Evolutionary conservation across 2,797 vertebrate genomes (phyloP).

Genomic region (Alexandromys oeconomus): DNA sequence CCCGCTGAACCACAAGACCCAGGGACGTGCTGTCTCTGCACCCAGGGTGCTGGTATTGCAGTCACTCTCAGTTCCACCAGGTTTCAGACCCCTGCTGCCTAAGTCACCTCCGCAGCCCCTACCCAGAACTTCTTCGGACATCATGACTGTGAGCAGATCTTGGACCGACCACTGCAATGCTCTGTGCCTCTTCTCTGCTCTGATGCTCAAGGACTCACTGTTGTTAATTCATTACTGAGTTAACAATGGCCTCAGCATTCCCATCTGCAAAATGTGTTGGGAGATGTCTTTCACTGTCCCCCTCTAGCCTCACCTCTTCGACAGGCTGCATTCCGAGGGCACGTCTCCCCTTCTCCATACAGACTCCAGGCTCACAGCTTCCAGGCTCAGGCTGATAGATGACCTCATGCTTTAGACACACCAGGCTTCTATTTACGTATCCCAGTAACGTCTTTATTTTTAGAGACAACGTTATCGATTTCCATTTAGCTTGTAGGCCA

Average conservation of each 20-base stretch:
- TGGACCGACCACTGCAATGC: not conserved
- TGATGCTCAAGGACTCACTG: not conserved
- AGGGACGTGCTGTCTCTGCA: not conserved
- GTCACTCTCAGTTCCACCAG: not conserved
- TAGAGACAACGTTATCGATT: slow-evolving; percentile 70
- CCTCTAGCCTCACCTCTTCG: too few species aligned
- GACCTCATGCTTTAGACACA: slow-evolving; percentile 32
- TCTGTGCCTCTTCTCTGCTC: not conserved
- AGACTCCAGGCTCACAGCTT: not conserved
- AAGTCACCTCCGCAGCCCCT: not conserved
- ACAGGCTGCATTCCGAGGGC: not conserved
- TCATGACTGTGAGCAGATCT: not conserved
- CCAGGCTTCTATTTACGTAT: slow-evolving; percentile 24
- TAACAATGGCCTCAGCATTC: not conserved
- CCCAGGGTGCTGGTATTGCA: not conserved
- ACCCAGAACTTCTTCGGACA: not conserved
- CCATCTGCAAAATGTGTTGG: not conserved
- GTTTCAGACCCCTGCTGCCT: not conserved
- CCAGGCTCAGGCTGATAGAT: not conserved
- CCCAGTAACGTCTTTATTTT: slow-evolving; percentile 46
- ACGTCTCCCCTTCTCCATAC: not conserved
- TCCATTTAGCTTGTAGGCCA: slow-evolving; percentile 63
- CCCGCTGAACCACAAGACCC: not conserved
- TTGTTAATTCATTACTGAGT: not conserved
- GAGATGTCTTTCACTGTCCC: not conserved